Conservation (phyloP, 2,888 invertebrate genomes). For the Priocnemis perturbator region DNA sequence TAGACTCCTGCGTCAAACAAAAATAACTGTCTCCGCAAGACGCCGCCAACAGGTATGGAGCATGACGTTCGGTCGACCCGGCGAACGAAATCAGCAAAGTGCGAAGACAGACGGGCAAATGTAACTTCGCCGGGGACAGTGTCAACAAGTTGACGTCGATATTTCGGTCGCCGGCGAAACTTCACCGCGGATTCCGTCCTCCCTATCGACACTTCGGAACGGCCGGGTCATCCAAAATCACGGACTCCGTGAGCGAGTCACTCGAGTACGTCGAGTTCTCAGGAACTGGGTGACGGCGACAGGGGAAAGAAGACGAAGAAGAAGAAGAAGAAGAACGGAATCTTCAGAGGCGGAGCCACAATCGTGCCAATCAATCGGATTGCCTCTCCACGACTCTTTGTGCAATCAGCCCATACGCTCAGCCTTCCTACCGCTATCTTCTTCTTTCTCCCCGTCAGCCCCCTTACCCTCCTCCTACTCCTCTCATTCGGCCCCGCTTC, state of each 20-base stretch:
- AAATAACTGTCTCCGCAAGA: too few relatives aligned
- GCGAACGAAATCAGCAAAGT: too few relatives aligned
- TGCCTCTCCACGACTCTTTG: constrained; percentile 42
- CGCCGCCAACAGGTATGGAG: too few relatives aligned
- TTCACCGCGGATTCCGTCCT: too few relatives aligned
- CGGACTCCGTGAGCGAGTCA: too few relatives aligned
- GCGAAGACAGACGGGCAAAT: background rate
- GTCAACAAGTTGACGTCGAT: too few relatives aligned
- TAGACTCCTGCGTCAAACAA: too few relatives aligned
- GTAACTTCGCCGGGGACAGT: background rate
- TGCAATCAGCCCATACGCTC: constrained; percentile 44
- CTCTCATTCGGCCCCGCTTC: background rate
- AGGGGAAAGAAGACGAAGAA: background rate
- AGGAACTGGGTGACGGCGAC: background rate
- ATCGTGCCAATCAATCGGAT: constrained; percentile 39
- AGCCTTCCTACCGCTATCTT: constrained; percentile 2
- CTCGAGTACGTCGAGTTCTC: too few relatives aligned
- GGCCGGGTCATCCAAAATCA: too few relatives aligned
- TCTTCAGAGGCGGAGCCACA: constrained; percentile 17
- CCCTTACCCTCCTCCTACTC: background rate
- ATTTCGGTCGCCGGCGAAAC: too few relatives aligned
- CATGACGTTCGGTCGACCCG: too few relatives aligned
- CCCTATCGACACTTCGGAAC: too few relatives aligned
- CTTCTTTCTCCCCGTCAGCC: constrained; percentile 5
- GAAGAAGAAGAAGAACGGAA: background rate